Percentiles rank a stretch among this genome's conserved stretches.
These are phyloP conservation scores for Galaxias olidus DNA, from an alignment of 2,797 vertebrate genomes.

Conservation along the genomic window DNA sequence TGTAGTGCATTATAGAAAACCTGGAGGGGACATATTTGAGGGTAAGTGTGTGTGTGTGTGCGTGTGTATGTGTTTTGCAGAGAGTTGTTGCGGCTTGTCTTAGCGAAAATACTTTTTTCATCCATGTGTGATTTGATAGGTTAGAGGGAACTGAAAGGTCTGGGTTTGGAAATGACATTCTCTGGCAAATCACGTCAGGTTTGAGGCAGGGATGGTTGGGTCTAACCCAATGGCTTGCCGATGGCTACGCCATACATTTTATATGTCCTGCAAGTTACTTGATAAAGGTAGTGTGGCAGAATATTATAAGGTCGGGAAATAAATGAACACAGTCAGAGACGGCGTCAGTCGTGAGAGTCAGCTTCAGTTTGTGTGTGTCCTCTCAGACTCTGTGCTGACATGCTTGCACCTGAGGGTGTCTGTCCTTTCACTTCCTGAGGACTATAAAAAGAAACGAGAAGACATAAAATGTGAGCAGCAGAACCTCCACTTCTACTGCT, in stretches of 20 bases:
- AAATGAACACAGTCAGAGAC: no score
- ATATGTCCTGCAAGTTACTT: no score
- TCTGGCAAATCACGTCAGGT: background rate
- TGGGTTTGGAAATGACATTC: background rate
- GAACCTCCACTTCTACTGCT: constrained; percentile 40
- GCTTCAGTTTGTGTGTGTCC: background rate
- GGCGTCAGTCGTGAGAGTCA: background rate
- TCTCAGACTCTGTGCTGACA: constrained; percentile 54
- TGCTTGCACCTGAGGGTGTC: constrained; percentile 70
- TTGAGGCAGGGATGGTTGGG: background rate
- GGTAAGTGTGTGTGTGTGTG: background rate
- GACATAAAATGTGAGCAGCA: constrained; percentile 44
- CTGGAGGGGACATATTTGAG: constrained; percentile 14
- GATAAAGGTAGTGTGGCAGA: no score
- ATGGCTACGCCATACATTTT: no score
- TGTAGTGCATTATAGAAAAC: constrained; percentile 25
- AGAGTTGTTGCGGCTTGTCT: background rate
- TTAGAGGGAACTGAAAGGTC: background rate
- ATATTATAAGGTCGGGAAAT: no score
- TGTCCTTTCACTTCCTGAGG: constrained; percentile 61
- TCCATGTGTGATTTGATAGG: constrained; percentile 10
- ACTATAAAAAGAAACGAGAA: constrained; percentile 46
- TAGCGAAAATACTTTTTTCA: background rate
- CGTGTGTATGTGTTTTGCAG: background rate
- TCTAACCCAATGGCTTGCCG: background rate